A percentile compares a stretch with the other conserved stretches of the same genome.
Conservation (phyloP, 2,113 vertebrate genomes). For the Pogonocichla stellata region DNA sequence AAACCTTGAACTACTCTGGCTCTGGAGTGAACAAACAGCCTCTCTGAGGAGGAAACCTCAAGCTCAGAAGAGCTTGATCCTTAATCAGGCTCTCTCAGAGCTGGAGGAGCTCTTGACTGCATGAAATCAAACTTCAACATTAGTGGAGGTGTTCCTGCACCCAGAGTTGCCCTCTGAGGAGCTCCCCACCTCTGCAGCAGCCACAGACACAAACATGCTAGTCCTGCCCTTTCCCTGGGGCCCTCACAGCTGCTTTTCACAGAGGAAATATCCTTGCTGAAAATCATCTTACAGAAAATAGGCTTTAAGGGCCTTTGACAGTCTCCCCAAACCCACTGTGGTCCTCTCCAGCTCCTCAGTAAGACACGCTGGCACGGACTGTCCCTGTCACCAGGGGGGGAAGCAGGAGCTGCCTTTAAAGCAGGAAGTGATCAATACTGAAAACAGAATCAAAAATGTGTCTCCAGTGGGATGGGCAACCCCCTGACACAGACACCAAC, state of each 20-base stretch:
- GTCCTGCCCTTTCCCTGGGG: neutral
- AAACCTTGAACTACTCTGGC: neutral
- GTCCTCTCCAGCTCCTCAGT: neutral
- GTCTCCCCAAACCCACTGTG: neutral
- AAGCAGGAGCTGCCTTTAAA: neutral
- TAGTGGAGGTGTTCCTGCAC: neutral
- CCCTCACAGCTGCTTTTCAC: neutral
- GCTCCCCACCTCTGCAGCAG: neutral
- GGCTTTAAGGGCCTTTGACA: neutral
- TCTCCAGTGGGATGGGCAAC: neutral
- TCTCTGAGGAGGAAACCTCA: neutral
- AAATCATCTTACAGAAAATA: neutral
- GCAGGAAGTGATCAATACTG: neutral
- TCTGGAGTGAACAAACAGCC: neutral
- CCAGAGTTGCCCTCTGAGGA: neutral
- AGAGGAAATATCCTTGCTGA: neutral
- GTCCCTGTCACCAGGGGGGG: neutral
- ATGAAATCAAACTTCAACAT: neutral
- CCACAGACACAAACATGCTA: neutral
- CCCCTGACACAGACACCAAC: neutral
- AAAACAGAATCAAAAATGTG: neutral
- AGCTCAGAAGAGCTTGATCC: neutral
- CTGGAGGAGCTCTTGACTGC: neutral
- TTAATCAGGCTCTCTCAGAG: neutral
- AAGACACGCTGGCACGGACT: accelerated